These are phyloP conservation scores for Corythornis madagascariensis DNA, from an alignment of 2,113 vertebrate species.

Conservation along the genomic window DNA sequence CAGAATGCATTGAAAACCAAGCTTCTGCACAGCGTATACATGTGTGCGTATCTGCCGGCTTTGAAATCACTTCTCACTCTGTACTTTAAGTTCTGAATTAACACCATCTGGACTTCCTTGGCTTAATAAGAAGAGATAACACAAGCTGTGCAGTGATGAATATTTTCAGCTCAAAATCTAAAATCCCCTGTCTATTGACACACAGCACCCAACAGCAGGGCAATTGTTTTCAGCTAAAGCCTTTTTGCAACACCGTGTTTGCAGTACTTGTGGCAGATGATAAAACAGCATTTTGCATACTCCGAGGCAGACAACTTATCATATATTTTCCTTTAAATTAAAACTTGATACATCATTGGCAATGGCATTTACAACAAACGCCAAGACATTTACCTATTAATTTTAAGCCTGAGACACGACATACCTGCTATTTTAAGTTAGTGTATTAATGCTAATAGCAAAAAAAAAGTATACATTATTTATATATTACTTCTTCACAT, in stretches of 20 bases:
- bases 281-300: not conserved
- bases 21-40: not conserved
- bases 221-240: not conserved
- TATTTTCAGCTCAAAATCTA: not conserved
- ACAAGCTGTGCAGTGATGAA: not conserved
- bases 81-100: constrained; percentile 16
- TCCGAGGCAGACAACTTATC: not conserved
- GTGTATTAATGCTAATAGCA: not conserved
- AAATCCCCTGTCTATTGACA: not conserved
- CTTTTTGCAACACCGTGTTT: fast-evolving
- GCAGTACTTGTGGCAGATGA: not conserved
- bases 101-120: constrained; percentile 39
- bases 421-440: not conserved
- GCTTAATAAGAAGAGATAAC: not conserved
- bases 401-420: not conserved
- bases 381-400: not conserved
- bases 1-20: not conserved
- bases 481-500: not conserved
- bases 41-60: not conserved
- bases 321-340: not conserved
- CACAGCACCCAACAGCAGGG: not conserved
- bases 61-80: not conserved
- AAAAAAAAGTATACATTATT: not conserved
- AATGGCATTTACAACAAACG: not conserved
- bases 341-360: not conserved